Base-by-base conservation (phyloP, 2,888 invertebrate genomes). In the Diplolepis rosae region DNA sequence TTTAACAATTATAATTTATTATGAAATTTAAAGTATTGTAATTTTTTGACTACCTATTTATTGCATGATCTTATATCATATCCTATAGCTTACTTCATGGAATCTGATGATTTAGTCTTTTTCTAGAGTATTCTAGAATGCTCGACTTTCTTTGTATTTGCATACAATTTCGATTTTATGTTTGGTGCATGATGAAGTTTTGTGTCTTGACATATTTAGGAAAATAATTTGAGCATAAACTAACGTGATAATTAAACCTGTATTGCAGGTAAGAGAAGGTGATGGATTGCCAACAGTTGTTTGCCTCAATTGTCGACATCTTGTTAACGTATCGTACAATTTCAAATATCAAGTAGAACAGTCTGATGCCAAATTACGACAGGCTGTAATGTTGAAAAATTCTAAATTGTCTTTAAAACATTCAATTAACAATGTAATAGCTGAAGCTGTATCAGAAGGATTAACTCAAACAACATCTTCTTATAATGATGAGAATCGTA, bases 331-430 rank as follows among this genome's bases (percentile, higher is more conserved):
- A 5, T 83, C 85, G 0, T 87, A 84, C 24, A 72, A 85, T 54
- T 87, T 87, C 54, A 85, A 84, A 72, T 81, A 82, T 65, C 85
- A 85, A 68, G 85, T 86, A 28, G 83, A 87, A 72, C 80, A 77
- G 68, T 79, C 85, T 0, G 86, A 87, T 45, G 73, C 78, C n/a
- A 83, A 82, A 50, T 79, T 87, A 24, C 83, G 86, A 61, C 22
- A 61, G 1, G n/a, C 61, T 24, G 35, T 61, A 13, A 39, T 61
- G 27, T 18, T 24, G n/a, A 61, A 61, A 39, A 39, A 27, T 0
- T 1, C 56, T 22, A 32, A 35, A 39, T 61, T 61, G n/a, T 61
- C 61, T 7, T 24, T 27, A n/a, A 61, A n/a, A 24, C 39, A 61
- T 39, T 61, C 61, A 7, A 61, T 61, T 39, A 61, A 61, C 61